A percentile compares a stretch with the other conserved stretches of the same genome.
Evolutionary conservation across 1,140 invertebrate genomes (phyloP).

Genomic region (Drosophila insularis): DNA sequence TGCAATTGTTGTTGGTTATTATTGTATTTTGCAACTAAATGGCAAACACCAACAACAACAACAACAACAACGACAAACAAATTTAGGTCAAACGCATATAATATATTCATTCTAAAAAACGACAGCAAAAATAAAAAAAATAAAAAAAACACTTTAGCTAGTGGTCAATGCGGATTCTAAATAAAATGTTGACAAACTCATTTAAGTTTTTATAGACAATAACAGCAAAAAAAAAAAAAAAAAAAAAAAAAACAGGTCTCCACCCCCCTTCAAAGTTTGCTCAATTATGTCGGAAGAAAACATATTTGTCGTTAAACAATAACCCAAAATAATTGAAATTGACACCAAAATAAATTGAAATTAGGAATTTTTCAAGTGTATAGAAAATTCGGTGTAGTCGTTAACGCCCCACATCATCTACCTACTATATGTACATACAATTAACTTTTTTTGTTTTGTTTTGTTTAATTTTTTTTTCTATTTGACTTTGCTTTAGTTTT

Average conservation of each 20-base stretch:
- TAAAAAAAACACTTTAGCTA: background rate
- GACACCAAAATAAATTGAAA: background rate
- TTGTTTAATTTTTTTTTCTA: background rate
- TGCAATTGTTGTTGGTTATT: constrained; percentile 46
- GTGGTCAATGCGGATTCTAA: constrained; percentile 6
- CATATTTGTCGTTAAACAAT: background rate
- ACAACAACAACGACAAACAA: constrained; percentile 43
- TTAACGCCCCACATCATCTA: background rate
- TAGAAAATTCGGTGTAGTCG: background rate
- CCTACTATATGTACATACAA: background rate
- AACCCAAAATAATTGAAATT: no score
- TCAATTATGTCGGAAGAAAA: background rate
- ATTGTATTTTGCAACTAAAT: constrained; percentile 50
- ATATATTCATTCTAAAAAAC: constrained; percentile 55
- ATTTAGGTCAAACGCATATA: constrained; percentile 64
- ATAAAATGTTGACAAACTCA: constrained; percentile 5
- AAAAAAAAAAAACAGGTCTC: no score
- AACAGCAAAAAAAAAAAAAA: background rate
- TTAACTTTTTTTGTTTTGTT: background rate
- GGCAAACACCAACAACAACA: constrained; percentile 48
- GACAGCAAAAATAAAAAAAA: background rate
- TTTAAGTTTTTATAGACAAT: background rate
- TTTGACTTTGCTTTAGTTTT: constrained; percentile 11
- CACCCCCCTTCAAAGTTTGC: no score
- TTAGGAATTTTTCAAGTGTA: background rate